Conservation (phyloP, 2,888 invertebrate species). For the Torymus tubicola region DNA sequence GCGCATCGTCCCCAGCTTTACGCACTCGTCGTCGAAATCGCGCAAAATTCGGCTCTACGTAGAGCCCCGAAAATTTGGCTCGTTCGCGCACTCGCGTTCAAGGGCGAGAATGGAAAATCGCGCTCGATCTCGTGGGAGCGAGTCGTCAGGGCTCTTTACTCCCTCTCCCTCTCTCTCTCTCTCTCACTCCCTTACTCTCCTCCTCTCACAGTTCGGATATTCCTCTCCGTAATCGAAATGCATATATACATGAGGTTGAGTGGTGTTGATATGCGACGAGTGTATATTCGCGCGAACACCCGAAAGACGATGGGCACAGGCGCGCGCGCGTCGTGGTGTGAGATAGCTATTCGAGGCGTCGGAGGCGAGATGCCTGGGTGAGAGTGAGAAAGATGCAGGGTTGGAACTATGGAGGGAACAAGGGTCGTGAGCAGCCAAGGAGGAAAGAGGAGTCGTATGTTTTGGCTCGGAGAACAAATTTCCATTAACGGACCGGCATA, state of each 20-base stretch:
- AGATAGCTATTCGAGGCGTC: conserved; percentile 58
- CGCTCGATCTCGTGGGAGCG: conserved; percentile 36
- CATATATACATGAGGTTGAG: conserved; percentile 69
- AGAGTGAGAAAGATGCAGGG: conserved; percentile 13
- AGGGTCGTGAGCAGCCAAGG: conserved; percentile 53
- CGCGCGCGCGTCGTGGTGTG: conserved; percentile 3
- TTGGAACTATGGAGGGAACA: conserved; percentile 33
- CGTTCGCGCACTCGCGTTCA: not conserved
- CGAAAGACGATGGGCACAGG: conserved; percentile 36
- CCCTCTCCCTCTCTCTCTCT: conserved; percentile 16
- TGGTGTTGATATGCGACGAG: conserved; percentile 62
- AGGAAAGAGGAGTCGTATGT: conserved; percentile 60
- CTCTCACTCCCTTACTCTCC: conserved; percentile 18
- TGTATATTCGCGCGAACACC: conserved; percentile 21
- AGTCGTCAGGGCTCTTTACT: not conserved
- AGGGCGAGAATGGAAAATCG: conserved; percentile 53
- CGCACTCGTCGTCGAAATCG: conserved; percentile 5
- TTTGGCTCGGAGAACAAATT: conserved; percentile 64
- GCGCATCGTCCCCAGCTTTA: not conserved
- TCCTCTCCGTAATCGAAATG: conserved; percentile 67
- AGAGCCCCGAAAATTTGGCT: not conserved
- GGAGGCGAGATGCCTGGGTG: conserved; percentile 44
- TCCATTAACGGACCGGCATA: conserved; percentile 60
- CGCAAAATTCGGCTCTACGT: conserved; percentile 24
- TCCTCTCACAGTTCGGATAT: conserved; percentile 60